Percentiles rank a stretch among this genome's conserved stretches.
Evolutionary conservation across 37 sponge, comb jelly and placozoan species (phyloP).

Genomic region (Chondrilla cf. caribensis): DNA sequence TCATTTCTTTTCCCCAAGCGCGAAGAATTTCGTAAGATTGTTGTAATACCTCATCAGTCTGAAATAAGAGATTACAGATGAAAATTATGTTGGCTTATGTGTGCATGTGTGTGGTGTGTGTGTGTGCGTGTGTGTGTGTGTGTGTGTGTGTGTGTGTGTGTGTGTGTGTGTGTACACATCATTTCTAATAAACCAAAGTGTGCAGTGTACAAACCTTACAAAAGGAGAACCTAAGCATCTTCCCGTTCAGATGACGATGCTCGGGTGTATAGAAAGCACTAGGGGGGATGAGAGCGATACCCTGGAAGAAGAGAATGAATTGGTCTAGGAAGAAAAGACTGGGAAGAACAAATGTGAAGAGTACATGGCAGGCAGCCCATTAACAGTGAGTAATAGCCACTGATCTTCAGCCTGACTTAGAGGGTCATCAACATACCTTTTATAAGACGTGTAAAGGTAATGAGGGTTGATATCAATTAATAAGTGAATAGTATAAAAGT

Average conservation of each 20-base stretch:
- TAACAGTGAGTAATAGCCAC: too few relatives aligned
- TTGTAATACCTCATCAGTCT: constrained; percentile 62
- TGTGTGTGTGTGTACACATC: not conserved
- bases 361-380: not conserved
- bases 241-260: constrained; percentile 61
- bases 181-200: not conserved
- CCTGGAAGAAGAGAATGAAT: constrained; percentile 28
- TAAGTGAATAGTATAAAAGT: too few relatives aligned
- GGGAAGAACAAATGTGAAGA: not conserved
- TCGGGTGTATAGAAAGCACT: constrained; percentile 82
- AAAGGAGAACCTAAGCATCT: constrained; percentile 81
- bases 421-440: too few relatives aligned
- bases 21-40: constrained; percentile 42
- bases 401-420: too few relatives aligned
- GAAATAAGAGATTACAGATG: not conserved
- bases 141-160: constrained; percentile 32
- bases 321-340: not conserved
- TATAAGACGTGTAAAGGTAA: too few relatives aligned
- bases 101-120: not conserved
- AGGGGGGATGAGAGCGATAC: constrained; percentile 82
- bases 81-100: not conserved
- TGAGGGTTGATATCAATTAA: too few relatives aligned
- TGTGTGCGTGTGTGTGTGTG: constrained; percentile 14
- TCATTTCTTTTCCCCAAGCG: constrained; percentile 40
- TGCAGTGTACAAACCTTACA: constrained; percentile 46